Conservation (phyloP, 2,888 invertebrate genomes). For the Crossocerus cetratus region DNA sequence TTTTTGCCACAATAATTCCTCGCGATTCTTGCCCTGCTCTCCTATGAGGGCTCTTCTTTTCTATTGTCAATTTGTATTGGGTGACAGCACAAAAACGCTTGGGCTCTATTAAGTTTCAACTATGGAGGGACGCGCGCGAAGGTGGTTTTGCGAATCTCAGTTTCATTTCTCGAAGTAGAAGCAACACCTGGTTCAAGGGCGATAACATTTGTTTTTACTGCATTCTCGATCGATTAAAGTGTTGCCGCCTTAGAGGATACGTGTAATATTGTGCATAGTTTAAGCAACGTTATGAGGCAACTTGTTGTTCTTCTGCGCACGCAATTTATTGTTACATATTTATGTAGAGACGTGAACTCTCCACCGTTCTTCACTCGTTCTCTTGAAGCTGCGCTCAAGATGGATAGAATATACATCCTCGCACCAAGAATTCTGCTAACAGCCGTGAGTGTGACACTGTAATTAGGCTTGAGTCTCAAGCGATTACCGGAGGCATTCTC, state of each 20-base stretch:
- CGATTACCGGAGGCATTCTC: background rate
- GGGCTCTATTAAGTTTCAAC: slow-evolving; percentile 3
- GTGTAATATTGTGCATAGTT: slow-evolving; percentile 31
- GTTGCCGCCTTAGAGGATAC: slow-evolving; percentile 2
- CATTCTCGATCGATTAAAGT: slow-evolving; percentile 2
- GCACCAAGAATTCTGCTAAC: background rate
- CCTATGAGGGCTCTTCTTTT: slow-evolving; percentile 23
- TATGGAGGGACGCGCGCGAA: background rate
- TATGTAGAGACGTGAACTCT: slow-evolving; percentile 28
- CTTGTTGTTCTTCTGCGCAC: slow-evolving; percentile 33
- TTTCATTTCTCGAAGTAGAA: slow-evolving; percentile 4
- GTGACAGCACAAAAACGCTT: slow-evolving; percentile 34
- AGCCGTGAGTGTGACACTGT: background rate
- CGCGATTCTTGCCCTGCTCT: slow-evolving; percentile 43
- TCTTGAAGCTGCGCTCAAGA: slow-evolving; percentile 7
- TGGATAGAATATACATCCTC: background rate
- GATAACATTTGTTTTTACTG: slow-evolving; percentile 22
- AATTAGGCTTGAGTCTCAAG: background rate
- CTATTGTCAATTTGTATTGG: slow-evolving; percentile 12
- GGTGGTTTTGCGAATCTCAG: slow-evolving; percentile 45
- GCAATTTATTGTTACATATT: slow-evolving; percentile 36
- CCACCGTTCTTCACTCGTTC: slow-evolving; percentile 19
- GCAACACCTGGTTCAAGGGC: slow-evolving; percentile 11
- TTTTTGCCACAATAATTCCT: slow-evolving; percentile 32
- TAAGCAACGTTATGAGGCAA: slow-evolving; percentile 35